Percentiles rank a stretch among this genome's conserved stretches.
Evolutionary conservation across 2,797 vertebrate species (phyloP).

Genomic region (Syndactyla subalaris): DNA sequence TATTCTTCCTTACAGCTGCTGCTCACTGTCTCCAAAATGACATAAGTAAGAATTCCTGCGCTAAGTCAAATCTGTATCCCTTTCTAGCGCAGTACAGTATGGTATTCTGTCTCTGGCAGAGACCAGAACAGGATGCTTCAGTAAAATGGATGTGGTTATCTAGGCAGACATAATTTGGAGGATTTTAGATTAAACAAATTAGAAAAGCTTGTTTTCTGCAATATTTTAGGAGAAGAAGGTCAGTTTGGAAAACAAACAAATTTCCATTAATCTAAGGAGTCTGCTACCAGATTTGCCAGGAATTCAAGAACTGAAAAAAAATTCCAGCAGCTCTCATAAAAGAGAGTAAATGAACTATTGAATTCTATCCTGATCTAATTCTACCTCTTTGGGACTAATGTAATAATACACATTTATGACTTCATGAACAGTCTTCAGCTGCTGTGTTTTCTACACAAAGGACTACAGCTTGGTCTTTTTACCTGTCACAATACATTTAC

Average conservation of each 20-base stretch:
- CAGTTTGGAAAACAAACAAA: background rate
- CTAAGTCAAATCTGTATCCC: background rate
- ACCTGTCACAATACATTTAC: background rate
- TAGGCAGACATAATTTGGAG: background rate
- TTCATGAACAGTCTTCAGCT: background rate
- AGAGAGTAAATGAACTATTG: background rate
- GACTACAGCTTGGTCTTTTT: background rate
- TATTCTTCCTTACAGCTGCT: background rate
- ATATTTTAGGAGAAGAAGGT: background rate
- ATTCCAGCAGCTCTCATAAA: background rate
- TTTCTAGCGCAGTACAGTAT: background rate
- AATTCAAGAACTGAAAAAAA: background rate
- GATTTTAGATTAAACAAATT: background rate
- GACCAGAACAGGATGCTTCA: slow-evolving; percentile 6
- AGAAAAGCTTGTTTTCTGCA: background rate
- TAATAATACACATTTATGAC: background rate
- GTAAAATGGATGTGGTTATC: background rate
- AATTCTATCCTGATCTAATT: background rate
- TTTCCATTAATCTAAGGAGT: background rate
- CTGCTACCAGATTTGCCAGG: background rate
- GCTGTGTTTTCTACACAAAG: background rate
- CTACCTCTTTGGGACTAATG: background rate
- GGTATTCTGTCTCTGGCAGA: background rate
- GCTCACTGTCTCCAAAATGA: background rate
- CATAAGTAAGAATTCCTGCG: background rate